Conservation (phyloP, 2,797 vertebrate species). For the Gymnothorax javanicus region DNA sequence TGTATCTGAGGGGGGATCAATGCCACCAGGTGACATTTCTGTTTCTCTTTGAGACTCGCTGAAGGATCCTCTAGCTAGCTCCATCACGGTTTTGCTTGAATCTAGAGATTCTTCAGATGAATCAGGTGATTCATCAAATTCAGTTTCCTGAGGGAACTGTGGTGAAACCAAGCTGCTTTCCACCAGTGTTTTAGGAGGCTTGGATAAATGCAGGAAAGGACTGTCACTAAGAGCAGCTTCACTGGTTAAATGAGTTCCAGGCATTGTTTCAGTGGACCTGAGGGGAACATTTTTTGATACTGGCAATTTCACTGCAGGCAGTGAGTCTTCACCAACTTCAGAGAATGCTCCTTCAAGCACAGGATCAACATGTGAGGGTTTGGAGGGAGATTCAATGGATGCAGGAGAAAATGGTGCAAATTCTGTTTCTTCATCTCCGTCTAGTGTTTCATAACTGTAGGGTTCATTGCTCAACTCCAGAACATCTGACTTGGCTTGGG, state of each 20-base stretch:
- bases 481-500: not conserved
- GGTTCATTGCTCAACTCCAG: not conserved
- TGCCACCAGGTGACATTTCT: not conserved
- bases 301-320: not conserved
- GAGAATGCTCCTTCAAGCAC: not conserved
- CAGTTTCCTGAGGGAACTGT: not conserved
- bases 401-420: conserved; percentile 37
- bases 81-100: not conserved
- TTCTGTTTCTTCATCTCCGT: conserved; percentile 10
- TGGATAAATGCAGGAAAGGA: not conserved
- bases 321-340: not conserved
- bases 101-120: conserved; percentile 10
- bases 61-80: conserved; percentile 3
- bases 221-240: not conserved
- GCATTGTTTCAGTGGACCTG: not conserved
- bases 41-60: not conserved
- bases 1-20: conserved; percentile 36
- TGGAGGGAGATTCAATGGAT: conserved; percentile 25
- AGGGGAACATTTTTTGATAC: not conserved
- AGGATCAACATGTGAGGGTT: conserved; percentile 17
- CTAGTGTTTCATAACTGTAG: not conserved
- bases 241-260: not conserved
- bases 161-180: not conserved
- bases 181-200: not conserved
- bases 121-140: conserved; percentile 3